These are phyloP conservation scores for Streptopelia turtur DNA, from an alignment of 2,797 vertebrate species.

Conservation along the genomic window DNA sequence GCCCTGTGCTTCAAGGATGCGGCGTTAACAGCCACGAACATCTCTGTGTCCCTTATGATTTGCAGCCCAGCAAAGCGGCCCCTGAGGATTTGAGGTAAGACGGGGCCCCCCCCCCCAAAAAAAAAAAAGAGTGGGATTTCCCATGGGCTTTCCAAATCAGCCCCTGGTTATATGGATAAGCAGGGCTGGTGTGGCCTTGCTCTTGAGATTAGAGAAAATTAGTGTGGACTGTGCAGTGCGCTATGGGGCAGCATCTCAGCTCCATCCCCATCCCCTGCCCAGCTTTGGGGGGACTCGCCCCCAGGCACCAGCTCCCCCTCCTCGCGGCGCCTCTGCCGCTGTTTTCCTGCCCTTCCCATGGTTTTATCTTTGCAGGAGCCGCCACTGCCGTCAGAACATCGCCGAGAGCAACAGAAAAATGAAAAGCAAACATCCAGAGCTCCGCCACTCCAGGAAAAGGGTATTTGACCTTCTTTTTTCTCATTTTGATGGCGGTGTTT, in stretches of 20 bases:
- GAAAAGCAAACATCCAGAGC: neutral
- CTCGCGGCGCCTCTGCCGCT: fast-evolving
- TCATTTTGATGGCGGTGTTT: neutral
- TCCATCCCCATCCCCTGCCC: neutral
- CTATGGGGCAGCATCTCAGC: neutral
- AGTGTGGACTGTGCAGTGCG: neutral
- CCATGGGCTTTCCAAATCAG: neutral
- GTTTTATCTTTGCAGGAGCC: neutral
- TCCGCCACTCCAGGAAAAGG: neutral
- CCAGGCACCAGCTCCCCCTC: fast-evolving
- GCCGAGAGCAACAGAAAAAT: neutral
- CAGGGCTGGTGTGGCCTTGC: neutral
- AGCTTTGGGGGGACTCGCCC: neutral
- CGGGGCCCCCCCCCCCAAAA: neutral
- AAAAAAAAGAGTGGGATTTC: neutral
- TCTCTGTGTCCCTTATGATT: neutral
- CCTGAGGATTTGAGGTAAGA: neutral
- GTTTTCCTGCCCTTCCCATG: neutral
- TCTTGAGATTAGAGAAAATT: neutral
- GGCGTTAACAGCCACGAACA: neutral
- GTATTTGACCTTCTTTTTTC: neutral
- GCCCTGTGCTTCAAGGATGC: neutral
- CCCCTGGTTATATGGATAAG: neutral
- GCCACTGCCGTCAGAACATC: neutral
- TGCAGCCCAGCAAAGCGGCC: neutral